phyloP scores from a whole-genome alignment of 2,888 invertebrate genomes.

The Coelogynopora nodosa region DNA sequence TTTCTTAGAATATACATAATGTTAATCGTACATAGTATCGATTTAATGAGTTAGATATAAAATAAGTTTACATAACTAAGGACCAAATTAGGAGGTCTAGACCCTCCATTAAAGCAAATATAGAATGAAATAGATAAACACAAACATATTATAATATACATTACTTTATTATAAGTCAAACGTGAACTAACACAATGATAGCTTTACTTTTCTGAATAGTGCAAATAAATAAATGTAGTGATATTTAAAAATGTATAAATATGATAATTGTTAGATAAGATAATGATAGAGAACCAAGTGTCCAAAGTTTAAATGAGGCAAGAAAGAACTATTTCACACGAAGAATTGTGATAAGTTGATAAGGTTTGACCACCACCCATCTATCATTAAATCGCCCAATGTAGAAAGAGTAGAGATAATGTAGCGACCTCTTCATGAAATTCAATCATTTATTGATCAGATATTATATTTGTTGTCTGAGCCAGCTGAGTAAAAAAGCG shows the following conservation, averaged over 20 bases:
- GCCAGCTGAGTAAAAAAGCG: background rate
- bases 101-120: no score
- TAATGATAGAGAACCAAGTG: background rate
- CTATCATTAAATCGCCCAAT: constrained; percentile 16
- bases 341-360: constrained; percentile 3
- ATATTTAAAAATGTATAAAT: constrained; percentile 27
- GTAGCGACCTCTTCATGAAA: background rate
- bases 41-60: no score
- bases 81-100: no score
- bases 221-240: constrained; percentile 10
- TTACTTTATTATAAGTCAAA: background rate
- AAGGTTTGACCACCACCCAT: constrained; percentile 18
- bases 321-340: constrained; percentile 9
- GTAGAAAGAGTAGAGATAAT: constrained; percentile 5
- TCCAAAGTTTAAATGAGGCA: constrained; percentile 6
- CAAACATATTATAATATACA: background rate
- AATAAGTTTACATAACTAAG: no score
- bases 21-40: no score
- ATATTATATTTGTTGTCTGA: constrained; percentile 28
- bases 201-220: constrained; percentile 18
- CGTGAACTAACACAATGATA: background rate
- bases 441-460: constrained; percentile 9
- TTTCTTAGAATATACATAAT: no score
- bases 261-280: constrained; percentile 22
- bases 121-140: constrained; percentile 12